These are phyloP conservation scores for Nomada flava DNA, from an alignment of 2,888 invertebrate species.

Conservation along the genomic window DNA sequence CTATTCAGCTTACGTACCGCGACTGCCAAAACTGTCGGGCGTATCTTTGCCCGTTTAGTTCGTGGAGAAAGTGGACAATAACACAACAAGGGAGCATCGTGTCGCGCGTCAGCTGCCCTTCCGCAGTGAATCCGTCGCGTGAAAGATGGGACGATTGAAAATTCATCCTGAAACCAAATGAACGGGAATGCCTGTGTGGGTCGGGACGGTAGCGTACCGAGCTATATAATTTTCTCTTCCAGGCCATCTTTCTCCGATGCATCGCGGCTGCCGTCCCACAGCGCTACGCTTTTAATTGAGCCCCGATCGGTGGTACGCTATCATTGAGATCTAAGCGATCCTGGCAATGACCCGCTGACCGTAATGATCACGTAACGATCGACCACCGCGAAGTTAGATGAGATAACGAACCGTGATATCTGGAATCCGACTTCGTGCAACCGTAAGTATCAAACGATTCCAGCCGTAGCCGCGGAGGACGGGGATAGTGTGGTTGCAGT, in stretches of 20 bases:
- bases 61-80: no score
- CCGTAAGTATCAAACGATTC: slow-evolving; percentile 61
- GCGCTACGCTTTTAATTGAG: slow-evolving; percentile 76
- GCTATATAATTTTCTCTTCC: slow-evolving; percentile 69
- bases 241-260: slow-evolving; percentile 40
- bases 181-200: neutral
- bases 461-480: slow-evolving; percentile 32
- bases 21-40: neutral
- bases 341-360: slow-evolving; percentile 81
- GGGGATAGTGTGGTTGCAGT: slow-evolving; percentile 16
- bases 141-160: slow-evolving; percentile 9
- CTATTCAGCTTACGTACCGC: neutral
- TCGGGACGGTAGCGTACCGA: slow-evolving; percentile 25
- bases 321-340: slow-evolving; percentile 79
- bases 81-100: neutral
- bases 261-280: slow-evolving; percentile 50
- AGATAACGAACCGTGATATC: slow-evolving; percentile 71
- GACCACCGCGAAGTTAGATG: slow-evolving; percentile 76
- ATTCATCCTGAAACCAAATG: slow-evolving; percentile 5
- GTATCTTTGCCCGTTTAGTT: neutral
- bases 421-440: slow-evolving; percentile 64
- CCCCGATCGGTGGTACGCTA: slow-evolving; percentile 71
- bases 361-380: slow-evolving; percentile 78
- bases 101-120: neutral
- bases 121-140: neutral